Evolutionary conservation across 1,140 invertebrate species (phyloP), one percentile per base, ranked within the genome.

Genomic region (Formica selysi): DNA sequence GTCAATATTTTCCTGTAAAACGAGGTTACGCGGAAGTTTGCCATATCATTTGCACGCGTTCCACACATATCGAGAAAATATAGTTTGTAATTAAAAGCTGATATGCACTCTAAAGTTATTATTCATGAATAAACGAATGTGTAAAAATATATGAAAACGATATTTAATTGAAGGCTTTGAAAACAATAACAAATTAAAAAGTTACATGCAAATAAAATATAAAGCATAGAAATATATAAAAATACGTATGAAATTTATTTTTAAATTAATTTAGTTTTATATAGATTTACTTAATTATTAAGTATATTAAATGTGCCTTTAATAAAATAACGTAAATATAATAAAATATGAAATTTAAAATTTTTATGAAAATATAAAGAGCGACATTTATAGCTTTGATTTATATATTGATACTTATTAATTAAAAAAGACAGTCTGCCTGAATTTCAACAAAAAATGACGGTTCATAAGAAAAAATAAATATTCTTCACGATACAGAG

Each of bases 1-100:
- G 64, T 80, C 79, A 81, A 81, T 81, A 81, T 81, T 81, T 80
- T 51, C 36, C 26, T 7, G 38, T 44, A 26, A 71, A 73, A 81
- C 54, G 67, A 70, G 36, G 51, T 81, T 81, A 59, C 36, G 16
- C 62, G 44, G 32, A 80, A 57, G 48, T 79, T 79, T 67, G 32
- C 32, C 36, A 16, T 71, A 71, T 71, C 68, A 57, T 41, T 29
- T 70, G 26, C 26, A 59, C 29, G 19, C 65, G 51, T 16, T 61
- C 8, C 41, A 51, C 16, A 51, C 4, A 26, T 26, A 19, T n/a
- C 29, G 19, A 29, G 19, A 76, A 3, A 19, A 68, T 13, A 6
- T 32, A 16, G 11, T 32, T 38, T 3, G 51, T 36, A 61, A 4
- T 65, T 79, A 65, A 41, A 80, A 57, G 26, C 16, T 81, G 22